Percentiles rank a stretch among this genome's conserved stretches.
phyloP scores from a whole-genome alignment of 2,888 invertebrate species.

The Caenorhabditis sp. region DNA sequence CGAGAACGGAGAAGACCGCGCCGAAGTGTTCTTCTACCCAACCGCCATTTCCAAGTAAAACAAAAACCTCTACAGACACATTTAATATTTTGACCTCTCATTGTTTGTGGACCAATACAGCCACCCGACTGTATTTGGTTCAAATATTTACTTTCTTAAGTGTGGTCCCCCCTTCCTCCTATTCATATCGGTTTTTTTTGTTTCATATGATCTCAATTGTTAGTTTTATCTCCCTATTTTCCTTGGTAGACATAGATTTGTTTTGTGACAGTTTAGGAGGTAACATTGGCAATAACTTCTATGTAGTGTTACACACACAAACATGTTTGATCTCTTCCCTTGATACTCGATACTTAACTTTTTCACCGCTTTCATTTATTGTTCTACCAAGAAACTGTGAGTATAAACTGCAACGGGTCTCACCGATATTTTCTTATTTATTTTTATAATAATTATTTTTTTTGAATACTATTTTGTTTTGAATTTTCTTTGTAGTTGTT shows the following conservation, averaged over 20 bases:
- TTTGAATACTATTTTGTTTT: neutral
- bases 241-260: neutral
- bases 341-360: neutral
- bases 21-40: slow-evolving; percentile 45
- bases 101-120: neutral
- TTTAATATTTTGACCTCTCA: neutral
- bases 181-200: neutral
- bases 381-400: neutral
- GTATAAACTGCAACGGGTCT: neutral
- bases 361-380: neutral
- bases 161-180: neutral
- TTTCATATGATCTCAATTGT: neutral
- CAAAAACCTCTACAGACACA: neutral
- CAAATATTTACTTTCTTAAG: neutral
- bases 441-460: neutral
- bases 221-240: neutral
- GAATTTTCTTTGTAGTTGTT: neutral
- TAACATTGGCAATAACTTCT: too few species aligned
- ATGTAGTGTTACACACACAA: neutral
- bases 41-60: slow-evolving; percentile 5
- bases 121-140: neutral
- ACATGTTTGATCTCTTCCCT: neutral
- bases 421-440: too few species aligned
- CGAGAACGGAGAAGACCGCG: slow-evolving; percentile 39
- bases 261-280: too few species aligned